Conservation (phyloP, 2,888 invertebrate species). For the Noctuana brunneofusca region DNA sequence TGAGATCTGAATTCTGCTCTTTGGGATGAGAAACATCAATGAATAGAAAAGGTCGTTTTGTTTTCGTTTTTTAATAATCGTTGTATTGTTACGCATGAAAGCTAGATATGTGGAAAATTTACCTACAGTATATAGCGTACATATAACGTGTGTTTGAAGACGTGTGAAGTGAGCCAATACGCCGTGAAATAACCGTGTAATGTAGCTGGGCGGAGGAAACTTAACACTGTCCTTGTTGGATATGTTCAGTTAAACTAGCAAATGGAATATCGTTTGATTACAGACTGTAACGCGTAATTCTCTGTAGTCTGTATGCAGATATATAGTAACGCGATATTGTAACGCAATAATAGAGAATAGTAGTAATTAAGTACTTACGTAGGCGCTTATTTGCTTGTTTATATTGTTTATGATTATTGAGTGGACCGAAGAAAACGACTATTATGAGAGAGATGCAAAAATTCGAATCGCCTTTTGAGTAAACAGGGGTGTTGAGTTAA, state of each 20-base stretch:
- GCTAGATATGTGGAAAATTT: background rate
- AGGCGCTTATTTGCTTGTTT: no score
- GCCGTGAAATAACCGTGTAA: constrained; percentile 32
- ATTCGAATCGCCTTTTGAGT: no score
- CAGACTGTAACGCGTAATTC: constrained; percentile 20
- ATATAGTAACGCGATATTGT: constrained; percentile 1
- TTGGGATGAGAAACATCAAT: constrained; percentile 45
- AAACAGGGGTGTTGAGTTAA: no score
- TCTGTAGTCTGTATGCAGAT: background rate
- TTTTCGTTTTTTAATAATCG: background rate
- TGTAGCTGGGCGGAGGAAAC: constrained; percentile 29
- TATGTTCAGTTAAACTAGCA: constrained; percentile 19
- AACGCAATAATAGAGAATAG: background rate
- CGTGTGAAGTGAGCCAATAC: constrained; percentile 27
- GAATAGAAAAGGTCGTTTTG: constrained; percentile 39
- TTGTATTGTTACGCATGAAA: background rate
- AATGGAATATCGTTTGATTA: constrained; percentile 20
- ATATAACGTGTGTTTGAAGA: constrained; percentile 8
- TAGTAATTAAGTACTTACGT: background rate
- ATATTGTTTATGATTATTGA: background rate
- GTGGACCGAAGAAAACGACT: no score
- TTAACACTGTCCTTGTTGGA: constrained; percentile 24
- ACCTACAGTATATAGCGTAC: background rate
- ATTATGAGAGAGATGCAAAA: no score
- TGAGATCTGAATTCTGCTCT: constrained; percentile 35